Base-by-base conservation (phyloP, 2,113 vertebrate genomes). In the Bujurquina vittata region DNA sequence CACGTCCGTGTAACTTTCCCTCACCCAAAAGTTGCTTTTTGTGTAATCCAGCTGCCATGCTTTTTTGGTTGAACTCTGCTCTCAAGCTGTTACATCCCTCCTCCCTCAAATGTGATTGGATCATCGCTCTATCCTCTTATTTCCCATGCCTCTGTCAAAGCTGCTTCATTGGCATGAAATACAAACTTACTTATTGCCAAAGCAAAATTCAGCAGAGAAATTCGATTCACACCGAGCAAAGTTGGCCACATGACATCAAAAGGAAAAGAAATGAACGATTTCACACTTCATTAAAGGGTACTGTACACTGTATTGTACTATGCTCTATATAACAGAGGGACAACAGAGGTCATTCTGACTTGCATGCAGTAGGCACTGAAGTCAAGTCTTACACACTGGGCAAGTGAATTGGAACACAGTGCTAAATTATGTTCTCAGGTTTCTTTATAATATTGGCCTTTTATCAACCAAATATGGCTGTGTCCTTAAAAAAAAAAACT, bases 101-200 rank as follows among this genome's bases (percentile, higher is more conserved):
- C 72, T 91, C 58, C 61, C 82, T 29, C 83, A 72, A 85, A 84
- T 43, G 49, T 84, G 82, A 92, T 88, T 90, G 89, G 87, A 93
- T 94, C 88, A 90, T 81, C 46, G 2, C 87, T 92, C 75, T 81
- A 91, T 92, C 88, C 89, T 90, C 90, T 89, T 91, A 87, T 49
- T 84, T 61, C 10, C 61, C 5, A 29, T 90, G 77, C 76, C 63
- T 80, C 63, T 73, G 31, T 92, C 63, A 88, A 92, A 92, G 80
- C 88, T 86, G 80, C 81, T 86, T 91, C 81, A 88, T 89, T 90
- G 84, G 85, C 83, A 76, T 85, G 73, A 83, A 89, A 88, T 83
- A 52, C 29, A 88, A 80, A 87, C 85, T 75, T 37, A 77, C 63
- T 75, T 77, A 74, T 60, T 85, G 54, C 43, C 37, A 56, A 54